phyloP scores from a whole-genome alignment of 2,113 vertebrate species.

The Thinocorus orbignyianus region DNA sequence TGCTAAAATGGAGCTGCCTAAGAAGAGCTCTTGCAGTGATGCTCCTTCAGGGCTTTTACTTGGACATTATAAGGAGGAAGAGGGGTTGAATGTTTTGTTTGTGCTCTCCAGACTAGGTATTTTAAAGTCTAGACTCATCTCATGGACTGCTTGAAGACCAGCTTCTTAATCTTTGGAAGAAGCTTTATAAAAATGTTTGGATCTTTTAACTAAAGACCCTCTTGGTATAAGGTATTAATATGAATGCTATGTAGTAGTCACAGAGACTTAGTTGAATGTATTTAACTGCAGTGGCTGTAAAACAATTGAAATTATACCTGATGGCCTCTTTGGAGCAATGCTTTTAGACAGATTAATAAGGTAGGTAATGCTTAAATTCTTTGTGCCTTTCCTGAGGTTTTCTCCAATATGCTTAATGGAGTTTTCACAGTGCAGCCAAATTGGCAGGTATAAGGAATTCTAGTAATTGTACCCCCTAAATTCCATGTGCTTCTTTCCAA shows the following conservation, averaged over 20 bases:
- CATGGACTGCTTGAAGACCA: background rate
- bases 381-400: constrained; percentile 4
- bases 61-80: background rate
- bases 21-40: background rate
- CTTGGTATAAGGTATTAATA: background rate
- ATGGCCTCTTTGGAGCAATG: background rate
- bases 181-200: background rate
- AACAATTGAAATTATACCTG: constrained; percentile 14
- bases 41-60: background rate
- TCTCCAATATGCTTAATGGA: background rate
- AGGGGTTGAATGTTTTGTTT: background rate
- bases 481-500: background rate
- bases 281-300: background rate
- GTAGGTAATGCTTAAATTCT: background rate
- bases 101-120: background rate
- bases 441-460: background rate
- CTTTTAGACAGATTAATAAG: background rate
- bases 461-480: background rate
- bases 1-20: fast-evolving
- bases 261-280: background rate
- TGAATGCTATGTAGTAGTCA: background rate
- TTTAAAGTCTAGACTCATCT: background rate
- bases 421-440: constrained; percentile 5
- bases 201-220: background rate
- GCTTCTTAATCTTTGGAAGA: background rate